Evolutionary conservation across 2,888 invertebrate species (phyloP), one percentile per base, ranked within the genome.

Genomic region (Cacoxenus indagator): DNA sequence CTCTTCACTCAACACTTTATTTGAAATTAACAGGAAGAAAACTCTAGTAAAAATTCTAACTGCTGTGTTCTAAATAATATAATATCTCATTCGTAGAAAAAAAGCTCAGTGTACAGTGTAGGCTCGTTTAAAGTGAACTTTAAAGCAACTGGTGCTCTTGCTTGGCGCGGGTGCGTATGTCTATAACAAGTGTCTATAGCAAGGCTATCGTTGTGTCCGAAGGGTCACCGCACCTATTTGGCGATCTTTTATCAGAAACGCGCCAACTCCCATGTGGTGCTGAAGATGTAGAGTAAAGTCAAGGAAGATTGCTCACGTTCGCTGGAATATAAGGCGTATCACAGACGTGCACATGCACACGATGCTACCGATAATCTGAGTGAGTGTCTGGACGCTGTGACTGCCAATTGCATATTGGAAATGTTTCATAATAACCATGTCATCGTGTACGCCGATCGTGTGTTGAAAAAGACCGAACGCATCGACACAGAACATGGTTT

Each of bases 221-320:
- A 90, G 72, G 91, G 94, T 67, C 91, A 93, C 77, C 90, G 90
- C 27, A 90, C 91, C 0, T 96, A 95, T 77, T 89, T 97, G 67
- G 93, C 98, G 0, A 97, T 96, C 17, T 97, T 96, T 88, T 97
- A 96, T 87, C 98, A 98, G 87, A 98, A 98, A 86, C 92, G 97
- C 79, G 98, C 98, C 11, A 98, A 98, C 17, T 95, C 97, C 54
- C 95, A 96, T 87, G 98, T 98, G 87, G 95, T 96, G 87, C 89
- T 97, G 84, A 93, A 94, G 88, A 94, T 95, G 88, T 95, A 94
- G 91, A 91, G 91, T 71, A 91, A 93, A 74, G 96, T 97, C 0
- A 94, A 95, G 82, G 92, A 93, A 73, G 97, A 98, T 86, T 97
- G 97, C 84, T 92, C 93, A 1, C 92, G 91, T 83, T 97, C 98